These are phyloP conservation scores for Drepanosiphum platanoidis DNA, from an alignment of 2,888 invertebrate genomes.

Conservation along the genomic window DNA sequence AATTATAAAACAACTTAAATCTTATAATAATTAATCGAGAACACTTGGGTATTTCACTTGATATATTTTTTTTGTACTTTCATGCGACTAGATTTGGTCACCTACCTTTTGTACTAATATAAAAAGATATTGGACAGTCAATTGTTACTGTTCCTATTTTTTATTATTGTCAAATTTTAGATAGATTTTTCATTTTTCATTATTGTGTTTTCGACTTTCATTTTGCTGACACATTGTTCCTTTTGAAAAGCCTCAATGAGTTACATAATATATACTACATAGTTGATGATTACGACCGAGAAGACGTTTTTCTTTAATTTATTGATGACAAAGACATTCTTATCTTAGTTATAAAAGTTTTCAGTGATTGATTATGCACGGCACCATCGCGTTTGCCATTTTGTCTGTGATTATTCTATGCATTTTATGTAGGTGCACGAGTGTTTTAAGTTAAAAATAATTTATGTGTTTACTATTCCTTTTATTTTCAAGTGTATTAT, in stretches of 20 bases:
- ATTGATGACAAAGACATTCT: slow-evolving; percentile 51
- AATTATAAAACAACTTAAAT: too few species aligned
- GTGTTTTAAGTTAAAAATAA: not conserved
- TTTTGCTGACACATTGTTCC: slow-evolving; percentile 16
- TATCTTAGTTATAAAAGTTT: slow-evolving; percentile 37
- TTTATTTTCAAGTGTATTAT: not conserved
- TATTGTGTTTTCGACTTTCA: slow-evolving; percentile 22
- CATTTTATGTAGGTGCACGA: slow-evolving; percentile 9
- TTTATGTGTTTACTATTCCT: not conserved
- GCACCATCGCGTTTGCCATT: not conserved
- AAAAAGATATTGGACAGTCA: not conserved
- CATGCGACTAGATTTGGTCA: too few species aligned
- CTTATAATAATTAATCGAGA: too few species aligned
- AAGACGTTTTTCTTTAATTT: slow-evolving; percentile 30
- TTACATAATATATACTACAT: not conserved
- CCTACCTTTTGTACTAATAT: not conserved
- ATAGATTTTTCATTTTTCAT: slow-evolving; percentile 20
- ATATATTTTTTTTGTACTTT: too few species aligned
- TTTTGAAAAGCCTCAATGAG: slow-evolving; percentile 16
- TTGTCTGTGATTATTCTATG: slow-evolving; percentile 19
- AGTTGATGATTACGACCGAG: slow-evolving; percentile 13
- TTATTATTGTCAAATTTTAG: slow-evolving; percentile 9
- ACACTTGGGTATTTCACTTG: too few species aligned
- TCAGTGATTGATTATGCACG: slow-evolving; percentile 30
- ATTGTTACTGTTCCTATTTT: not conserved